phyloP scores from a whole-genome alignment of 2,888 invertebrate genomes.

The Chironomus tentans region DNA sequence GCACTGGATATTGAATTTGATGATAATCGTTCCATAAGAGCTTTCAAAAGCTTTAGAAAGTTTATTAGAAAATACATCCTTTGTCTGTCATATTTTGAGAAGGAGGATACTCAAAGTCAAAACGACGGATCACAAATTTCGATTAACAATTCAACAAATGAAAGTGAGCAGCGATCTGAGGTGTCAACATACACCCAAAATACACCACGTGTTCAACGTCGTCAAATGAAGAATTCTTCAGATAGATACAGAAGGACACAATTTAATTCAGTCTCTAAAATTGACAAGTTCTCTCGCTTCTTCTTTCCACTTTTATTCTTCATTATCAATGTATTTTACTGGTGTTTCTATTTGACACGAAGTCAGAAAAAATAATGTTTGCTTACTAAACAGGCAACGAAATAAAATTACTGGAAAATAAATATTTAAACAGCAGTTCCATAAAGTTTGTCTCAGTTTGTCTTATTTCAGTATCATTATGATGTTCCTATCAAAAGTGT shows the following conservation, averaged over 20 bases:
- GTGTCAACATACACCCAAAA: neutral
- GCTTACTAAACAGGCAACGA: neutral
- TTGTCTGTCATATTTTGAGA: neutral
- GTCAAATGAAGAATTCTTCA: neutral
- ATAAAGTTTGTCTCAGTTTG: neutral
- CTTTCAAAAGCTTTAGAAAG: neutral
- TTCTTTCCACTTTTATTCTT: slow-evolving; percentile 68
- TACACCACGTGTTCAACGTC: slow-evolving; percentile 34
- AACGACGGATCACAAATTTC: neutral
- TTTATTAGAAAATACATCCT: slow-evolving; percentile 8
- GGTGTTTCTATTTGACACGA: slow-evolving; percentile 62
- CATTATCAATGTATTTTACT: slow-evolving; percentile 68
- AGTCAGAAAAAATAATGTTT: slow-evolving; percentile 41
- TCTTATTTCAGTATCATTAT: too few relatives aligned
- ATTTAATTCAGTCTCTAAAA: slow-evolving; percentile 72
- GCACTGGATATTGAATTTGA: neutral
- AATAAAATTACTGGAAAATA: neutral
- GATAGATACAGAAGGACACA: slow-evolving; percentile 42
- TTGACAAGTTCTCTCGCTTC: slow-evolving; percentile 64
- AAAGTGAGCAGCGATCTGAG: neutral
- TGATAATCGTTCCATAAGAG: neutral
- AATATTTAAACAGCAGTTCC: neutral
- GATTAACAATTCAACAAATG: neutral
- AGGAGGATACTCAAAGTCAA: neutral
- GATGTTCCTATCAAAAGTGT: too few relatives aligned